Base-by-base conservation (phyloP, 2,113 vertebrate genomes). In the Corythaixoides concolor region DNA sequence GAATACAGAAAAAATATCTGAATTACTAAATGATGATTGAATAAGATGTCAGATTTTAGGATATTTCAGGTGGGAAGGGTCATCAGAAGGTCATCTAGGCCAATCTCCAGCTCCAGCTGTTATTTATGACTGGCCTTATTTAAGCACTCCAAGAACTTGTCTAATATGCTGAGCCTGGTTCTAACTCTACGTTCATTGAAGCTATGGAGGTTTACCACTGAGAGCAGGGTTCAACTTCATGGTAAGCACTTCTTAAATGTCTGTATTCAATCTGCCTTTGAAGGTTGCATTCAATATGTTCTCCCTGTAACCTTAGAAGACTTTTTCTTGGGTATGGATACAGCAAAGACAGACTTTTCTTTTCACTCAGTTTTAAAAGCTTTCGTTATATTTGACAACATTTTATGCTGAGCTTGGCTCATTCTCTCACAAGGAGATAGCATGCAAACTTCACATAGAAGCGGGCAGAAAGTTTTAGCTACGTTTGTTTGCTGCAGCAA, bases 401-500 rank as follows among this genome's bases (percentile, higher is more conserved):
- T 85, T 47, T 94, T 89, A 12, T 47, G 66, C 50, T 70, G 47
- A 70, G 27, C 56, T 93, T 95, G 66, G 69, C 74, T 95, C 30
- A 35, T 77, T 67, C 66, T 85, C 22, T 90, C n/a, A 55, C 37
- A 50, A 59, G 69, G n/a, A 85, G 37, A 50, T 74, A 81, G 56
- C 73, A 52, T 83, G 70, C 75, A 97, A 88, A 68, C 82, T 95
- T 92, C 63, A 50, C 41, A 63, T 32, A 53, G 58, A 90, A 96
- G 56, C 68, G 49, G 79, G 83, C 75, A 90, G 86, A 92, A 93
- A 88, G 88, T 88, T 83, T 63, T 95, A 82, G 67, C 83, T 92
- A 23, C 62, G 1, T 66, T 93, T 72, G 22, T 88, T 92, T 93
- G 52, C 67, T 83, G 1, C 21, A 85, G 70, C 20, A 67, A 88